Percentiles rank a stretch among this genome's conserved stretches.
phyloP scores from a whole-genome alignment of 2,888 invertebrate species.

The Agriopis marginaria region DNA sequence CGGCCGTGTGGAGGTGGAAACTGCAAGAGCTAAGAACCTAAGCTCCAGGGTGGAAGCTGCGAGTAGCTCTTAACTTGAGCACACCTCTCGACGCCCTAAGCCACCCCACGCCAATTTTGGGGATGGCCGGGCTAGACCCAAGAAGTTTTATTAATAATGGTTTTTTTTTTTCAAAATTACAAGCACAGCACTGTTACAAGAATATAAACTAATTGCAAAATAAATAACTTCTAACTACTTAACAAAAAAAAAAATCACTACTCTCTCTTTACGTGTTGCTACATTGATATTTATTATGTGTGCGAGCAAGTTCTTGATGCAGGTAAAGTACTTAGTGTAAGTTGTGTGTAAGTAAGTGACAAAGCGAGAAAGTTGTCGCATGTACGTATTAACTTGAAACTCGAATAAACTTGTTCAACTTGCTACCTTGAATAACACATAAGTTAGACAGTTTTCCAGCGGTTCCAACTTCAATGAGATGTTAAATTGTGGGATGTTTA shows the following conservation, averaged over 20 bases:
- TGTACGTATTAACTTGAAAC: slow-evolving; percentile 58
- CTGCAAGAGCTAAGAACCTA: too few relatives aligned
- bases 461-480: slow-evolving; percentile 1
- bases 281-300: slow-evolving; percentile 33
- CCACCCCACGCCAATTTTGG: too few relatives aligned
- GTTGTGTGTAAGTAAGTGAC: slow-evolving; percentile 47
- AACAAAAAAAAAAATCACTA: not conserved
- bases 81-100: too few relatives aligned
- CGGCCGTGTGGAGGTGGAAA: too few relatives aligned
- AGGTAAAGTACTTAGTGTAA: slow-evolving; percentile 46
- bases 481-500: slow-evolving; percentile 6
- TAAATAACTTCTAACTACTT: not conserved
- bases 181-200: too few relatives aligned
- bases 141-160: too few relatives aligned
- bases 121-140: too few relatives aligned
- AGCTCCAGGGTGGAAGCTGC: too few relatives aligned
- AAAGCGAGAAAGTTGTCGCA: slow-evolving; percentile 51
- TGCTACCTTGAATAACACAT: slow-evolving; percentile 55
- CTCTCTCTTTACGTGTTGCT: not conserved
- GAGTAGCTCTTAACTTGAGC: too few relatives aligned
- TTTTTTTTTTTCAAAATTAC: too few relatives aligned
- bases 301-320: slow-evolving; percentile 39
- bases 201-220: not conserved
- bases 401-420: slow-evolving; percentile 59
- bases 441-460: slow-evolving; percentile 34